A percentile compares a stretch with the other conserved stretches of the same genome.
These are phyloP conservation scores for Exephanes ischioxanthus DNA, from an alignment of 2,888 invertebrate genomes.

Conservation along the genomic window DNA sequence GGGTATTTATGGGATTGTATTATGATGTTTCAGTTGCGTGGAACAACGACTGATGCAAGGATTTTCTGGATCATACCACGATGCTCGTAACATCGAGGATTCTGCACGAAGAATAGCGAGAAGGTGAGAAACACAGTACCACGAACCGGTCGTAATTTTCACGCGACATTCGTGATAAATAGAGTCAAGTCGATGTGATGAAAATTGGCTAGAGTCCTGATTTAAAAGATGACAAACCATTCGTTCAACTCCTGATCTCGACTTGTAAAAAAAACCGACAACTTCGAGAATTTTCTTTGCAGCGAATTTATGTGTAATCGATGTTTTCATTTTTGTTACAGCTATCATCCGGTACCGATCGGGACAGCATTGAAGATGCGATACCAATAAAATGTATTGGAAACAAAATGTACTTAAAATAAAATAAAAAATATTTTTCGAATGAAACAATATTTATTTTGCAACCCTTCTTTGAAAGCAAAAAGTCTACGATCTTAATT, in stretches of 20 bases:
- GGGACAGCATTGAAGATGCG: not conserved
- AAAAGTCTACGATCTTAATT: not conserved
- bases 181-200: conserved; percentile 75
- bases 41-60: not conserved
- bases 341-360: not conserved
- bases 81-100: not conserved
- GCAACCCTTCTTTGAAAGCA: not conserved
- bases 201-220: conserved; percentile 84
- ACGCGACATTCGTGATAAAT: not conserved
- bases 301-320: not conserved
- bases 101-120: not conserved
- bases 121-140: conserved; percentile 6
- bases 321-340: conserved; percentile 54
- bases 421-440: conserved; percentile 1
- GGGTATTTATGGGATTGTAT: not conserved
- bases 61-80: not conserved
- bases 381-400: conserved; percentile 28
- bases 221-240: conserved; percentile 78
- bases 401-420: conserved; percentile 26
- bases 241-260: conserved; percentile 73
- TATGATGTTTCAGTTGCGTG: not conserved
- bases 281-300: not conserved
- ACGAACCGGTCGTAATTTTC: not conserved
- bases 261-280: conserved; percentile 19
- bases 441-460: not conserved